A percentile compares a stretch with the other conserved stretches of the same genome.
Evolutionary conservation across 2,113 vertebrate genomes (phyloP).

Genomic region (Cygnus atratus): DNA sequence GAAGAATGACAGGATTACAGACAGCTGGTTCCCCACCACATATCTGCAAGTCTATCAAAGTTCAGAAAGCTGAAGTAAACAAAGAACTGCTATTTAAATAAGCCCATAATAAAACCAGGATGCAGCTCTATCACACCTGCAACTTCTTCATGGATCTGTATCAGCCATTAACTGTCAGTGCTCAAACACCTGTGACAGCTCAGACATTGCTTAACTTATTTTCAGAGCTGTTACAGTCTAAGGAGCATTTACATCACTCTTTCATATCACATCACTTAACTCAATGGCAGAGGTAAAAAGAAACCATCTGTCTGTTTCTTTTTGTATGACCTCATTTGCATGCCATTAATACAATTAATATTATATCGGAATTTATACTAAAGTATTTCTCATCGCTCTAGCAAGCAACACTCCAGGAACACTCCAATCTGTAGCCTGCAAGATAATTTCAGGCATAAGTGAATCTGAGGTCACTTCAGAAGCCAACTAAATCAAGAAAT

Average conservation of each 20-base stretch:
- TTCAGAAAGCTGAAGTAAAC: neutral
- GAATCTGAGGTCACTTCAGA: conserved; percentile 57
- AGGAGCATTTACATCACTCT: conserved; percentile 29
- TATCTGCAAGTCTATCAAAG: neutral
- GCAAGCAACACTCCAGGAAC: neutral
- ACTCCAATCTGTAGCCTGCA: neutral
- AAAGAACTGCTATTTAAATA: neutral
- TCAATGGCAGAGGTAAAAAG: conserved; percentile 36
- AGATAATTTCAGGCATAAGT: conserved; percentile 14
- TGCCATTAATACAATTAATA: conserved; percentile 62
- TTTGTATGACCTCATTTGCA: conserved; percentile 55
- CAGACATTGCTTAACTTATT: neutral
- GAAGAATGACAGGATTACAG: neutral
- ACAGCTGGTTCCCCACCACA: neutral
- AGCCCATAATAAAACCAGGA: neutral
- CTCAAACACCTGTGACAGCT: neutral
- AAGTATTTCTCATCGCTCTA: conserved; percentile 14
- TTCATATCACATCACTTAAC: conserved; percentile 27
- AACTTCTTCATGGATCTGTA: neutral
- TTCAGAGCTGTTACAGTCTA: neutral
- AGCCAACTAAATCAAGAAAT: conserved; percentile 46
- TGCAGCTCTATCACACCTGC: neutral
- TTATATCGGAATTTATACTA: conserved; percentile 11
- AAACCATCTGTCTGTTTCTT: conserved; percentile 54
- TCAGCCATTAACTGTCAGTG: neutral